Evolutionary conservation across 2,888 invertebrate genomes (phyloP), one percentile per base, ranked within the genome.

Genomic region (Drosophila rubida): DNA sequence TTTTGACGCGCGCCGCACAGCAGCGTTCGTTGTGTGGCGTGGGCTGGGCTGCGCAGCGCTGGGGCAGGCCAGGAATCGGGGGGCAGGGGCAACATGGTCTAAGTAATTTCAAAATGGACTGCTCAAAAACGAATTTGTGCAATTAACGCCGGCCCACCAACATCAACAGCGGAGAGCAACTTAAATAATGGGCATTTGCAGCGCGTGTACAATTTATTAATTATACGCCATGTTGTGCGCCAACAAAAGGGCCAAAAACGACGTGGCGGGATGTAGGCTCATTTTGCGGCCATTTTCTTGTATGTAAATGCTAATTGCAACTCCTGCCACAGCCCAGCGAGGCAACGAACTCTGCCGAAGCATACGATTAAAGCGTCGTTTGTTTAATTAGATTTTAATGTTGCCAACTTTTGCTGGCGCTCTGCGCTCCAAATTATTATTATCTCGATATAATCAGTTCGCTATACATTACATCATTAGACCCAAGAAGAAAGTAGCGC

Each of bases 121-220:
- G 85, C 49, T 87, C 85, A 74, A 74, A 87, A 87, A 81, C 80
- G 82, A 75, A 85, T 87, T 84, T 87, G 48, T 81, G 85, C 86
- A 84, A 84, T 87, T 87, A 84, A 87, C 82, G 87, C 79, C 81
- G 62, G 63, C 35, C 46, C 44, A 25, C 55, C 64, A 59, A 11
- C 32, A 44, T 11, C 42, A 57, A 11, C 44, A 57, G 39, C 30
- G 35, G 61, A 35, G 50, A 65, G 44, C 50, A 58, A 60, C 75
- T 59, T 48, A 61, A 75, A 74, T 74, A 74, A 75, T 75, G 75
- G 66, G 60, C 69, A 42, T 65, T 70, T 46, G 60, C 41, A 66
- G 72, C 78, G 87, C 81, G 85, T 87, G 79, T 69, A 87, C 69
- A 70, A 63, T 66, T 79, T 85, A 87, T 84, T 84, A 87, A 84